Conservation (phyloP, 2,113 vertebrate genomes). For the Nesogale talazaci region DNA sequence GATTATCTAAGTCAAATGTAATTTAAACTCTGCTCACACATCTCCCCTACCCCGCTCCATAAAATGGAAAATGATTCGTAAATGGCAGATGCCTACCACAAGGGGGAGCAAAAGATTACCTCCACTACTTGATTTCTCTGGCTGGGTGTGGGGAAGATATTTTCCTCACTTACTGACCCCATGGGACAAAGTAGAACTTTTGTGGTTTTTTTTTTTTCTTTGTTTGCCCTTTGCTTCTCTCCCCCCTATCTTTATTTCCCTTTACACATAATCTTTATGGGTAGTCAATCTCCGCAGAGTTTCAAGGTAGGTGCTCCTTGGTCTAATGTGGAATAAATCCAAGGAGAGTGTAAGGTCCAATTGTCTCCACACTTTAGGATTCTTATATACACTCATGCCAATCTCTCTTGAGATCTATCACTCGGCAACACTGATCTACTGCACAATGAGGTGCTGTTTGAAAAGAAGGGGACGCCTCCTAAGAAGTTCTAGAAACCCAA, state of each 20-base stretch:
- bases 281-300: not conserved
- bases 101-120: conserved; percentile 47
- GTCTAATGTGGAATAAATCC: too few species aligned
- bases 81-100: conserved; percentile 26
- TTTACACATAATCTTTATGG: not conserved
- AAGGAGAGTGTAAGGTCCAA: accelerated
- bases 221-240: not conserved
- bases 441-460: not conserved
- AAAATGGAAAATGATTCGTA: not conserved
- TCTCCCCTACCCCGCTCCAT: too few species aligned
- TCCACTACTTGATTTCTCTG: not conserved
- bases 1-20: not conserved
- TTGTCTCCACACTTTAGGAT: not conserved
- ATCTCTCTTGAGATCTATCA: not conserved
- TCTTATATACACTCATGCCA: accelerated
- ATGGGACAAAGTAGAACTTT: not conserved
- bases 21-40: not conserved
- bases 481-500: not conserved
- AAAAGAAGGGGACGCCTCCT: not conserved
- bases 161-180: not conserved
- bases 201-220: not conserved
- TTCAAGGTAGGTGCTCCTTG: not conserved
- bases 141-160: not conserved
- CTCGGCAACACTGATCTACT: not conserved
- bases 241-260: too few species aligned